Conservation (phyloP, 2,797 vertebrate species). For the Argya squamiceps region DNA sequence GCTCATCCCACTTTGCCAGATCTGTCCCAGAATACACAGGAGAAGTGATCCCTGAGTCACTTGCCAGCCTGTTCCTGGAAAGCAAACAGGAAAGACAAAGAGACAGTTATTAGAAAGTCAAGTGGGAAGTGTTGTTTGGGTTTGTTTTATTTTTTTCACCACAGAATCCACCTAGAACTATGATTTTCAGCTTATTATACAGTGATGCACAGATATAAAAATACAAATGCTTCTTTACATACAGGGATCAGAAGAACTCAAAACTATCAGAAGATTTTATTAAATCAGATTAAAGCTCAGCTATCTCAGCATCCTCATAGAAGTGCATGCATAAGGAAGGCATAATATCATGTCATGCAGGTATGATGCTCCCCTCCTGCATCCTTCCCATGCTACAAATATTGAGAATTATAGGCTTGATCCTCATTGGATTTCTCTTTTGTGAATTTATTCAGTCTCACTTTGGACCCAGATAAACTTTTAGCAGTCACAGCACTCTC, state of each 20-base stretch:
- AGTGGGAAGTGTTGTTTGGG: background rate
- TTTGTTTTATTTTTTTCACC: background rate
- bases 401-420: background rate
- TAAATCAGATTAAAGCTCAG: conserved; percentile 15
- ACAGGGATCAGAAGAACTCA: conserved; percentile 5
- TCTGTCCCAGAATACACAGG: background rate
- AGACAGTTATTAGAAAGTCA: background rate
- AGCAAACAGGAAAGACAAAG: background rate
- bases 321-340: background rate
- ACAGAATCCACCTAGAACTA: background rate
- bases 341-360: background rate
- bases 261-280: conserved; percentile 21
- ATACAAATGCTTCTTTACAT: background rate
- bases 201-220: background rate
- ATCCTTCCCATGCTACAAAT: background rate
- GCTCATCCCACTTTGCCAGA: background rate
- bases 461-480: background rate
- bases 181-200: conserved; percentile 14
- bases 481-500: background rate
- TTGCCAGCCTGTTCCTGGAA: background rate
- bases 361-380: background rate
- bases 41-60: background rate
- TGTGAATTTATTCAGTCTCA: background rate
- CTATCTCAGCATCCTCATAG: background rate
- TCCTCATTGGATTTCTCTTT: background rate